These are phyloP conservation scores for Melolontha melolontha DNA, from an alignment of 2,888 invertebrate genomes.

Conservation along the genomic window DNA sequence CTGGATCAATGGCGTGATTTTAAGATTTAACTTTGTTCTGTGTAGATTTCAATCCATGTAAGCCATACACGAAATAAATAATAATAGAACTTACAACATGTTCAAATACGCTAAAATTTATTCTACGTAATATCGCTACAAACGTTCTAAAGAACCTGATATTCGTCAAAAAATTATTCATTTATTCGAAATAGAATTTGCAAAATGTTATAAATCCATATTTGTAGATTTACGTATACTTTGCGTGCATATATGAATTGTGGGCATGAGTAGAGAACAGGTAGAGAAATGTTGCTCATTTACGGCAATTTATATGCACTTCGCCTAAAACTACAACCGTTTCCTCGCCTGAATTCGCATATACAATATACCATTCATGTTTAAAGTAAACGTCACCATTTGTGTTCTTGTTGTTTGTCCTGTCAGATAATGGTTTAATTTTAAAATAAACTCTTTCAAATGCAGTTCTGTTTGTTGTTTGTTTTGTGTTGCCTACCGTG, in stretches of 20 bases:
- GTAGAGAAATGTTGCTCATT: conserved; percentile 28
- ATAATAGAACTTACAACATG: no score
- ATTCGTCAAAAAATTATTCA: no score
- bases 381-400: neutral
- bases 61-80: no score
- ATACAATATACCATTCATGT: neutral
- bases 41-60: no score
- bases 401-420: conserved; percentile 6
- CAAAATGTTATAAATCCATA: no score
- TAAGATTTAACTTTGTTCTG: no score
- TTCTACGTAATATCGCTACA: no score
- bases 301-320: conserved; percentile 32
- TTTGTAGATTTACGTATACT: no score
- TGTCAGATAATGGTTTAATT: conserved; percentile 25
- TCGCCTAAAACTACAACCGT: conserved; percentile 16
- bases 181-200: no score
- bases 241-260: conserved; percentile 4
- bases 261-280: conserved; percentile 9
- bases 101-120: no score
- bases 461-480: conserved; percentile 8
- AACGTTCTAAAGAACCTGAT: no score
- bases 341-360: neutral
- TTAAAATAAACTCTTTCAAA: conserved; percentile 22
- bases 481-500: conserved; percentile 13
- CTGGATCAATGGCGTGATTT: no score